phyloP scores from a whole-genome alignment of 1,140 invertebrate species.

The Manduca sexta region DNA sequence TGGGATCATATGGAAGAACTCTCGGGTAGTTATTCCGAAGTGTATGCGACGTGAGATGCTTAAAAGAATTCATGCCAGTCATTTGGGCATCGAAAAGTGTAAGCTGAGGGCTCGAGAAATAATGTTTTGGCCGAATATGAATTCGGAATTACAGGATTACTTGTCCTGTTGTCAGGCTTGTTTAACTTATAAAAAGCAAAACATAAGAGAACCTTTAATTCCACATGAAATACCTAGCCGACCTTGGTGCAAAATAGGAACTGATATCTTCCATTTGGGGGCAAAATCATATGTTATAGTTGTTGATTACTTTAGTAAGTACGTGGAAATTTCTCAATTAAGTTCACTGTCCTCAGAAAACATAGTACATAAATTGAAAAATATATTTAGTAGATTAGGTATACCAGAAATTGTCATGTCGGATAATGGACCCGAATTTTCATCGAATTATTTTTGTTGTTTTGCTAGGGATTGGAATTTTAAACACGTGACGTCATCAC shows the following conservation, averaged over 20 bases:
- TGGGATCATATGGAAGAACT: conserved; percentile 33
- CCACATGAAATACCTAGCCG: conserved; percentile 28
- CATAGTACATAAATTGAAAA: conserved; percentile 31
- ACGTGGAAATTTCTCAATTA: conserved; percentile 27
- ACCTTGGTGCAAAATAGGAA: conserved; percentile 4
- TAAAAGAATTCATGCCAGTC: conserved; percentile 11
- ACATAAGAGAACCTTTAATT: conserved; percentile 39
- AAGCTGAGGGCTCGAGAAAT: conserved; percentile 10
- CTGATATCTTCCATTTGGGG: conserved; percentile 39
- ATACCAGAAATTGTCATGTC: conserved; percentile 51
- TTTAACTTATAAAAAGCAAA: conserved; percentile 16
- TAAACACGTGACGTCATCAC: conserved; percentile 38
- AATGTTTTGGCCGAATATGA: conserved; percentile 19
- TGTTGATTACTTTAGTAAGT: conserved; percentile 50
- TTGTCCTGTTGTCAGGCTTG: conserved; percentile 12
- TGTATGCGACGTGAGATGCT: conserved; percentile 34
- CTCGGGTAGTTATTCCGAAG: conserved; percentile 16
- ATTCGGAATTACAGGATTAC: conserved; percentile 6
- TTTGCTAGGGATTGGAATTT: conserved; percentile 58
- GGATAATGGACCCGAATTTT: conserved; percentile 64
- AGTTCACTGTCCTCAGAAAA: conserved; percentile 8
- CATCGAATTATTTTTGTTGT: conserved; percentile 43
- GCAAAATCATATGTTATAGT: conserved; percentile 39
- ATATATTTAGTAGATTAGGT: conserved; percentile 49
- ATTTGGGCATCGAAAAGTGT: conserved; percentile 15